Evolutionary conservation across 2,888 invertebrate genomes (phyloP), one percentile per base, ranked within the genome.

Genomic region (Coelopa pilipes): DNA sequence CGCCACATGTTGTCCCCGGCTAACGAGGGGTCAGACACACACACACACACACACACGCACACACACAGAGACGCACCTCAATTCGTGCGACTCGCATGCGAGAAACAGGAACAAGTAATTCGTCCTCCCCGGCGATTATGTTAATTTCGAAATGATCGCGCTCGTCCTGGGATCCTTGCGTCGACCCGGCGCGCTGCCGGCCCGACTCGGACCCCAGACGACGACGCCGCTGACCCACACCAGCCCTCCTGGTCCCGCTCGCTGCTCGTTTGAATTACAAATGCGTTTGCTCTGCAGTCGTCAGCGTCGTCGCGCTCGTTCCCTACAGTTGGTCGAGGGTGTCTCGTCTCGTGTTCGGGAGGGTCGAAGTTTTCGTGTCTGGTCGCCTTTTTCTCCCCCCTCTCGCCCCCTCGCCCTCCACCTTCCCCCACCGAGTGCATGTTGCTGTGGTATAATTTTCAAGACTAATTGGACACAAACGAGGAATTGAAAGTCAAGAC

Each of bases 391-490:
- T n/a, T 62, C 21, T 13, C 15, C 34, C 15, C 1, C 15, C 24
- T 62, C 34, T 34, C 34, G 2, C 34, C 7, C 2, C 34, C 34
- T 34, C 34, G 7, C 34, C 7, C 34, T 34, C 34, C 34, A 2
- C 34, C 7, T 34, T 34, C 34, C 34, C 34, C 7, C 34, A 4
- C 34, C 7, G 2, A 7, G 34, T 34, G 34, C 34, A 34, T 70
- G 57, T 59, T 70, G 57, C 47, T 50, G 45, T 47, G 59, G 69
- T 70, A 59, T 50, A 70, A 70, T 70, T 50, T 70, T 70, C 50
- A 70, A 60, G 60, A 70, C 60, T 70, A 70, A 70, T 70, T 70
- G 70, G 60, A 60, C 60, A 70, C 60, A 70, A 70, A 70, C 70
- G 70, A 62, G 24, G 70, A 60, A 60, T 70, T 62, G 59, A 59